Evolutionary conservation across 2,113 vertebrate genomes (phyloP), one percentile per base, ranked within the genome.

Genomic region (Clarias gariepinus): DNA sequence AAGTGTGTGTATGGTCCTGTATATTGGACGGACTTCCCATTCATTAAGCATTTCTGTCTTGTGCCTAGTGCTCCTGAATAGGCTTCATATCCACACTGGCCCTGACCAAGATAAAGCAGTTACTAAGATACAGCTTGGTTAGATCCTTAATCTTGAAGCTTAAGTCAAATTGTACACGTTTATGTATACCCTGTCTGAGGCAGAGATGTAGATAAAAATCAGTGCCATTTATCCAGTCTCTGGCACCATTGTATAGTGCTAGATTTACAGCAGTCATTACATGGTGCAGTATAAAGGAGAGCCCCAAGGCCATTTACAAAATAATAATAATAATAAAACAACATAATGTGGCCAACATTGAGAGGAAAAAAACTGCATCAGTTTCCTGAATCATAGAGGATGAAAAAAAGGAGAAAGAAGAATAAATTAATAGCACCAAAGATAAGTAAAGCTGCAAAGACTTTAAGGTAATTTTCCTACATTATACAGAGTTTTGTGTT

Each of bases 221-320:
- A 55, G 36, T 53, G 57, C 3, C 64, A 88, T 87, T 88, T 87
- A 87, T 89, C 77, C 84, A 58, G 28, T 78, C 63, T 47, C 61
- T 78, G 78, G 84, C 78, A 77, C 85, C 25, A 80, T 61, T 74
- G 66, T 61, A 47, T 81, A n/a, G 47, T 85, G 68, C 52, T 30
- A 41, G 81, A 88, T 88, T 89, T 90, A 90, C 83, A 78, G 74
- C 66, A 78, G n/a, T 81, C 85, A 85, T 88, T 88, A 87, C 89
- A 85, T 77, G 36, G 21, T 3, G 64, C 71, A 90, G 88, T 88
- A 87, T 85, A 88, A 63, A 85, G 64, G 66, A 41, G 81, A 82
- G 33, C 74, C 83, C 84, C 25, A 53, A 33, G 52, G 74, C 73
- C 69, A 76, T 86, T 25, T 33, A 74, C 30, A 25, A 85, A 36